A percentile compares a stretch with the other conserved stretches of the same genome.
phyloP scores from a whole-genome alignment of 2,888 invertebrate species.

The Rapana venosa region DNA sequence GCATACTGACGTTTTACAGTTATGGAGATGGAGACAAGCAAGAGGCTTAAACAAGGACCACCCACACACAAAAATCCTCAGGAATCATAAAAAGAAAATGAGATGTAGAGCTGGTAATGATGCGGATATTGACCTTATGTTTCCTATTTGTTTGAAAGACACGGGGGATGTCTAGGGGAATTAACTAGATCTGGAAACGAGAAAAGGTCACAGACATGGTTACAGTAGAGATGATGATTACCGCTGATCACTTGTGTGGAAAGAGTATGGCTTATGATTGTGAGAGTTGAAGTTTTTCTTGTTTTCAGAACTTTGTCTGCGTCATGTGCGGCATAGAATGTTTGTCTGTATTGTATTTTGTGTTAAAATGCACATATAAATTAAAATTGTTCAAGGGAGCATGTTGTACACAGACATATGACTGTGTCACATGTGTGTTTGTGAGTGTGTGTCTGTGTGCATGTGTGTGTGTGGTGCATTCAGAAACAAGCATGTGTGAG shows the following conservation, averaged over 20 bases:
- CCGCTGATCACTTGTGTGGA: neutral
- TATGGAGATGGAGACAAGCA: no score
- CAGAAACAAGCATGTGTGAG: neutral
- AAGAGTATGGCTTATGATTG: no score
- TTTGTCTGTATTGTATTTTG: no score
- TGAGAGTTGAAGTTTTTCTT: no score
- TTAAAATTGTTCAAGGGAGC: no score
- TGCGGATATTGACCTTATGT: no score
- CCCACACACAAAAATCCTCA: no score
- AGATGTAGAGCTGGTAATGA: neutral
- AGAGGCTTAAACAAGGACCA: no score
- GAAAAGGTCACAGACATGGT: neutral
- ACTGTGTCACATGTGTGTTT: neutral
- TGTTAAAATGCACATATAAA: no score
- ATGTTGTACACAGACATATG: neutral
- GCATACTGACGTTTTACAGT: no score
- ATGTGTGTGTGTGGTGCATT: neutral
- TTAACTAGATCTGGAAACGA: neutral
- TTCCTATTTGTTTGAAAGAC: neutral
- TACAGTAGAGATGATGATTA: neutral
- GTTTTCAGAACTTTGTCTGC: no score
- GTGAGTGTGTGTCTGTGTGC: constrained; percentile 5
- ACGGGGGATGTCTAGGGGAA: neutral
- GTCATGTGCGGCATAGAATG: no score
- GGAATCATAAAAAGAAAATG: neutral